These are phyloP conservation scores for Eupelmus urozonus DNA, from an alignment of 2,888 invertebrate species.

Conservation along the genomic window DNA sequence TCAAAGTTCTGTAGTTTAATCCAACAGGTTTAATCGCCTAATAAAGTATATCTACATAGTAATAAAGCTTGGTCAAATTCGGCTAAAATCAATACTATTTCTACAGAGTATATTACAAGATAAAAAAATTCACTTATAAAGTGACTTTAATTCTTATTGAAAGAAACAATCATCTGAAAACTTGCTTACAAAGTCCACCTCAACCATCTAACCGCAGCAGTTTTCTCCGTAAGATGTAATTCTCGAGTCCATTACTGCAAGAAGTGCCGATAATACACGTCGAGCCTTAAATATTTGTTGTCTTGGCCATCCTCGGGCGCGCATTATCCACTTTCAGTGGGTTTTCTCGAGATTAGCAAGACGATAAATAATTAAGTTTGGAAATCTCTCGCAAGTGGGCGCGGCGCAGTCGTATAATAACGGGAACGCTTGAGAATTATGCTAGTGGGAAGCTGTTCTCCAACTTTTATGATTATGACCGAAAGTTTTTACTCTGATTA, in stretches of 20 bases:
- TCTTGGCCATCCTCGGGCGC: background rate
- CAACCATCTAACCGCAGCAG: background rate
- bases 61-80: too few relatives aligned
- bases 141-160: too few relatives aligned
- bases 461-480: slow-evolving; percentile 29
- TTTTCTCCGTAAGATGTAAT: background rate
- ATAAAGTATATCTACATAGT: too few relatives aligned
- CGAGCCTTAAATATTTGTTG: background rate
- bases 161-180: background rate
- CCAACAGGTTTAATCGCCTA: too few relatives aligned
- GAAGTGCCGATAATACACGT: background rate
- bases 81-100: too few relatives aligned
- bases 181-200: background rate
- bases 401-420: background rate
- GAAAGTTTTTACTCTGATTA: slow-evolving; percentile 34
- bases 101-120: too few relatives aligned
- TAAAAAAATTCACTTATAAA: too few relatives aligned
- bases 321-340: background rate
- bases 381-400: background rate
- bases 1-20: too few relatives aligned
- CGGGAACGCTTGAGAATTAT: background rate
- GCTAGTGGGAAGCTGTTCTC: background rate
- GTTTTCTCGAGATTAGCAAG: slow-evolving; percentile 14
- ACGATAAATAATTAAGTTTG: slow-evolving; percentile 19
- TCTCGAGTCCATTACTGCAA: background rate